Conservation (phyloP, 2,797 vertebrate species). For the Acanthurus tractus region DNA sequence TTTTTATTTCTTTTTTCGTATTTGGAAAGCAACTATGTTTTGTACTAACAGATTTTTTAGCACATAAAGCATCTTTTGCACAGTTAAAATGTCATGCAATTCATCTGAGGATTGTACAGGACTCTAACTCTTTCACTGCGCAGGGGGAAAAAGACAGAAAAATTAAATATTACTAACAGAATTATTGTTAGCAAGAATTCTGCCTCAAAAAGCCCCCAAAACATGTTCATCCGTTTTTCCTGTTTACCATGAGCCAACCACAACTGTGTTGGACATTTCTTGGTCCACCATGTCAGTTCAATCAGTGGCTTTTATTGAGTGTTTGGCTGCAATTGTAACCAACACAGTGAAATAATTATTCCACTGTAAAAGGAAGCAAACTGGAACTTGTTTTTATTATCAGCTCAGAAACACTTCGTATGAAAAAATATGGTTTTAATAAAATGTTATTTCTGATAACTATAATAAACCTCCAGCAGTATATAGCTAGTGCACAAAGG, state of each 20-base stretch:
- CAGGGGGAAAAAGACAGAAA: not conserved
- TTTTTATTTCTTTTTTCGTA: conserved; percentile 30
- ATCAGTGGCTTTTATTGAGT: conserved; percentile 14
- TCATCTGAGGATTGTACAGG: not conserved
- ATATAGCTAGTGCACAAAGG: not conserved
- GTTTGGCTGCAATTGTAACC: conserved; percentile 18
- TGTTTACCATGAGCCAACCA: not conserved
- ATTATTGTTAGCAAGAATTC: conserved; percentile 3
- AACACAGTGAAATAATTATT: conserved; percentile 29
- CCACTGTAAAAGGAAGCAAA: conserved; percentile 19
- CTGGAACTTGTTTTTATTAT: conserved; percentile 18
- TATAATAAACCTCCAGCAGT: not conserved
- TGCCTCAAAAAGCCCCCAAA: not conserved
- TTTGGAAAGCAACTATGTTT: conserved; percentile 33
- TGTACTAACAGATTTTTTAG: conserved; percentile 33
- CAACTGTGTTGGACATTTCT: conserved; percentile 2
- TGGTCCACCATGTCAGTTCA: not conserved
- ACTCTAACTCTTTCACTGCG: not conserved
- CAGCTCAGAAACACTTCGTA: conserved; percentile 4
- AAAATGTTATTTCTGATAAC: conserved; percentile 1
- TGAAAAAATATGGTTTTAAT: conserved; percentile 4
- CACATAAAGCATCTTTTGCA: conserved; percentile 24
- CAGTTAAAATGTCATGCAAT: not conserved
- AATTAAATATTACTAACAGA: not conserved
- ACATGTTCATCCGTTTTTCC: not conserved